Percentiles rank a stretch among this genome's conserved stretches.
phyloP scores from a whole-genome alignment of 2,888 invertebrate species.

The Ectobius pallidus region DNA sequence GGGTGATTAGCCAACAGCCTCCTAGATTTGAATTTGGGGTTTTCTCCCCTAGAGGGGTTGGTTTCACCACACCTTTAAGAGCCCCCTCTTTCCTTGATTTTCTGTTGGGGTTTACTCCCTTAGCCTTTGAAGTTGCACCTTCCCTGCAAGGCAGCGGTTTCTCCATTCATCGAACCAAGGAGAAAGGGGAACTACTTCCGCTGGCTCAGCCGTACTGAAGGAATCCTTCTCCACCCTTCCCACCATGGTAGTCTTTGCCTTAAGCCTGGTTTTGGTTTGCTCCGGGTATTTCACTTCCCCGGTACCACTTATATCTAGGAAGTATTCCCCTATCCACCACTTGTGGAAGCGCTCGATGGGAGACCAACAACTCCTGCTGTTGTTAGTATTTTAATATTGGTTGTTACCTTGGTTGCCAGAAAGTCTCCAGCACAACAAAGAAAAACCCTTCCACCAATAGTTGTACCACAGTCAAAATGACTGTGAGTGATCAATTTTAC shows the following conservation, averaged over 20 bases:
- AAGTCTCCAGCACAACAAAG: no score
- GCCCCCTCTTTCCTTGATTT: background rate
- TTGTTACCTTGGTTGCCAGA: no score
- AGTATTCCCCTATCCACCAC: background rate
- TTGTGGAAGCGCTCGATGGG: background rate
- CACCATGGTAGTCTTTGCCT: background rate
- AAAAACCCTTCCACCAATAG: no score
- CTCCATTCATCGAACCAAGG: background rate
- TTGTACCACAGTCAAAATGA: no score
- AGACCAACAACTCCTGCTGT: slow-evolving; percentile 7
- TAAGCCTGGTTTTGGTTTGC: background rate
- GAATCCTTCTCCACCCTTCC: background rate
- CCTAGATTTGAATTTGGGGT: background rate
- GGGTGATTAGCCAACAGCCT: background rate
- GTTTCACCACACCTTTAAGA: slow-evolving; percentile 12
- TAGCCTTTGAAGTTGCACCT: background rate
- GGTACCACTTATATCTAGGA: slow-evolving; percentile 9
- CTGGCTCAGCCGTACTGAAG: slow-evolving; percentile 1
- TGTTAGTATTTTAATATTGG: no score
- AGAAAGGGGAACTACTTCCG: background rate
- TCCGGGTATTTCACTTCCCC: background rate
- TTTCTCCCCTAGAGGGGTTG: background rate
- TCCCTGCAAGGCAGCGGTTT: background rate
- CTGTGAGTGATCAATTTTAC: no score
- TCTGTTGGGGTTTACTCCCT: background rate